phyloP scores from a whole-genome alignment of 2,797 vertebrate genomes.

The Arrhamphus sclerolepis region DNA sequence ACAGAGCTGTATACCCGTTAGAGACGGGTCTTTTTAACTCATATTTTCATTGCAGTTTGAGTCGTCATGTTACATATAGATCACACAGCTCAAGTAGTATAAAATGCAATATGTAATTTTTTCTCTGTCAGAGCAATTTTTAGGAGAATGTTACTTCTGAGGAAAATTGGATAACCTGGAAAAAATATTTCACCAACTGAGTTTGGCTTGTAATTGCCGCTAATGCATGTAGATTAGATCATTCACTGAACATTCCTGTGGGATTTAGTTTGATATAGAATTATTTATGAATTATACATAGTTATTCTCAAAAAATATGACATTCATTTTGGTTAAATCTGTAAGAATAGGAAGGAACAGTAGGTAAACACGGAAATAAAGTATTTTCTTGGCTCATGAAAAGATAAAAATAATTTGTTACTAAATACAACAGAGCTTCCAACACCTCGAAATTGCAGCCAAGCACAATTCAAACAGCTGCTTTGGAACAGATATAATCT shows the following conservation, averaged over 20 bases:
- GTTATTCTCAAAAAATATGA: too few relatives aligned
- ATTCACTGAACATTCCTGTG: too few relatives aligned
- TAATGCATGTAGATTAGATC: too few relatives aligned
- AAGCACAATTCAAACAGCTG: conserved; percentile 38
- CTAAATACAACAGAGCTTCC: background rate
- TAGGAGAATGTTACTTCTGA: conserved; percentile 7
- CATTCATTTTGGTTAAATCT: too few relatives aligned
- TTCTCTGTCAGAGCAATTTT: too few relatives aligned
- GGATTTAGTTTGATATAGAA: background rate
- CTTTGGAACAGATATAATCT: conserved; percentile 31
- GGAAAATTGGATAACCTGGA: conserved; percentile 19
- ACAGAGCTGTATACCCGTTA: conserved; percentile 41
- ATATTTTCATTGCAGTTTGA: conserved; percentile 31
- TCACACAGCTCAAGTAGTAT: background rate
- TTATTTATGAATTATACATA: background rate
- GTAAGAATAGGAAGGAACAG: too few relatives aligned
- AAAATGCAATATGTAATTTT: conserved; percentile 1
- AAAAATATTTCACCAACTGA: conserved; percentile 24
- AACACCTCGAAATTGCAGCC: conserved; percentile 20
- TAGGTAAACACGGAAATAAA: background rate
- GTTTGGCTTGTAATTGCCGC: conserved; percentile 19
- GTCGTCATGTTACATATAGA: conserved; percentile 11
- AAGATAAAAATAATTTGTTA: background rate
- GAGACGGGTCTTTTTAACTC: conserved; percentile 29
- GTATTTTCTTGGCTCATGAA: conserved; percentile 9